Evolutionary conservation across 2,797 vertebrate species (phyloP).

Genomic region (Leptoclinus maculatus): DNA sequence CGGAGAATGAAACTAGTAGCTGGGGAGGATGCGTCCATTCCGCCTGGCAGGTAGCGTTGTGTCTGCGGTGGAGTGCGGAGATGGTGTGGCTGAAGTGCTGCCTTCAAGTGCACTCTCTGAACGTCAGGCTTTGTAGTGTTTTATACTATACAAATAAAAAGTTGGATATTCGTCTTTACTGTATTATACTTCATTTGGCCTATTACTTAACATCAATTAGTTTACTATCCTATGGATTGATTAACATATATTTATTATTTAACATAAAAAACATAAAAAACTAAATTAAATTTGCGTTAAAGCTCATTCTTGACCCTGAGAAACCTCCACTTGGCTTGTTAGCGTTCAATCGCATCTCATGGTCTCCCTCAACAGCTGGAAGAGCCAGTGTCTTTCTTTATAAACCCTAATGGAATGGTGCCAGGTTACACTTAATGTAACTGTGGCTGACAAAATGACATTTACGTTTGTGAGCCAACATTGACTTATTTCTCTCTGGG

Average conservation of each 20-base stretch:
- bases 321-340: neutral
- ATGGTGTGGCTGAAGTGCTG: conserved; percentile 44
- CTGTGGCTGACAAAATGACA: neutral
- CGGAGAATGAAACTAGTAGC: conserved; percentile 25
- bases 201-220: neutral
- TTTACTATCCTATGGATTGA: neutral
- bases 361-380: neutral
- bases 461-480: neutral
- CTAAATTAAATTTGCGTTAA: neutral
- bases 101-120: conserved; percentile 36
- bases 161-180: neutral
- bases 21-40: conserved; percentile 48
- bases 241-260: neutral
- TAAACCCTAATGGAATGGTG: too few relatives aligned
- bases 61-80: conserved; percentile 34
- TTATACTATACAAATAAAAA: neutral
- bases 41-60: conserved; percentile 51
- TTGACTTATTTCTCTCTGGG: neutral
- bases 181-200: neutral
- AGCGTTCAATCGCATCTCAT: neutral
- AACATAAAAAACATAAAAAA: neutral
- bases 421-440: neutral
- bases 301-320: neutral
- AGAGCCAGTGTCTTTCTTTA: neutral
- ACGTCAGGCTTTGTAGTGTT: too few relatives aligned